Conservation (phyloP, 2,888 invertebrate species). For the Drosophila paracracens region DNA sequence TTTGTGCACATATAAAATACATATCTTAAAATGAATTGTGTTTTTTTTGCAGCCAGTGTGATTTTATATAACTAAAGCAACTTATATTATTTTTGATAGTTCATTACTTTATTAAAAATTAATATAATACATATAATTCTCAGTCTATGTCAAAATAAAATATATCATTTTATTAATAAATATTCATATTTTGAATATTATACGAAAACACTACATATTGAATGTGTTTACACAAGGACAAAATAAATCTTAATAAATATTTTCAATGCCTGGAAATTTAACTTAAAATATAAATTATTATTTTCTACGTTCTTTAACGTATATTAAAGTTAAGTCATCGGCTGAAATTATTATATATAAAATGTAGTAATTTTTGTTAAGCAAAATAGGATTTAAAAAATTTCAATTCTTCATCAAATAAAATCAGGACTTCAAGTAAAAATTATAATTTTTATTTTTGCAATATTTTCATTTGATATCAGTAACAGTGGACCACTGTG, state of each 20-base stretch:
- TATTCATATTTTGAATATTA: not conserved
- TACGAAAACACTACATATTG: not conserved
- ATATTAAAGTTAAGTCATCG: not conserved
- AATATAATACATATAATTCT: not conserved
- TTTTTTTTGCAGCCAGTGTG: not conserved
- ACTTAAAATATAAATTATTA: not conserved
- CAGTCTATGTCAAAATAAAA: not conserved
- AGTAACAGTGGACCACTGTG: slow-evolving; percentile 25
- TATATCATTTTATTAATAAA: too few species aligned
- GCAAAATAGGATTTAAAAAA: not conserved
- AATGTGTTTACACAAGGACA: not conserved
- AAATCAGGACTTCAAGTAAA: not conserved
- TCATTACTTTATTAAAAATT: not conserved
- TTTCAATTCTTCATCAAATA: not conserved
- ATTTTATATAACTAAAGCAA: not conserved
- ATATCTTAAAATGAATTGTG: not conserved
- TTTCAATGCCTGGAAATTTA: not conserved
- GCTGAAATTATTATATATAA: not conserved
- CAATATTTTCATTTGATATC: not conserved
- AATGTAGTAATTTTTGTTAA: not conserved
- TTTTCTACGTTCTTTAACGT: not conserved
- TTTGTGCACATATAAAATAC: not conserved
- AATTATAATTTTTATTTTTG: not conserved
- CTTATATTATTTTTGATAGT: not conserved
- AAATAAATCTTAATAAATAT: not conserved